Base-by-base conservation (phyloP, 1,140 invertebrate genomes). In the Drosophila erecta region DNA sequence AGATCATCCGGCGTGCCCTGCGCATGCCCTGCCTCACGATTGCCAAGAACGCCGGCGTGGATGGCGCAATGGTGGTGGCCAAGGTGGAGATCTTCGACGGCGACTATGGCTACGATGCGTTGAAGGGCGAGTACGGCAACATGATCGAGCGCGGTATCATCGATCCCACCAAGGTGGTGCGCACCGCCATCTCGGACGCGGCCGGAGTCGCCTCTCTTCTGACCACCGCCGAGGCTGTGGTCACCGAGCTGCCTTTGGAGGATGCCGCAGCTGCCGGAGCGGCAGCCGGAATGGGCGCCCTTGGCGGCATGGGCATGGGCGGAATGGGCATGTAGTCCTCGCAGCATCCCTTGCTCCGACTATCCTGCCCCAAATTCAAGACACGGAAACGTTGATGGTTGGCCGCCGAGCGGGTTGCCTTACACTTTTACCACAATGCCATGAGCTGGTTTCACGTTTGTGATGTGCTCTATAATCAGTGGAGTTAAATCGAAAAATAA, bases 111-210 rank as follows among this genome's bases (percentile, higher is more conserved):
- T 99, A 99, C 93, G 98, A 99, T 94, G 98, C 99, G 0, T 86
- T 99, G 17, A 98, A 97, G 74, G 96, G 97, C 90, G 96, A 98
- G 93, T 99, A 97, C 93, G 97, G 98, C 2, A 97, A 99, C 92
- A 97, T 99, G 96, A 97, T 99, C 81, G 96, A 98, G 81, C 96
- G 96, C 81, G 99, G 99, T 72, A 99, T 99, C 81, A 99, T 99
- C 92, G 99, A 99, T 93, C 99, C 99, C 8, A 99, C 99, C 3
- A 99, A 99, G 93, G 97, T 99, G 76, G 98, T 99, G 0, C 94
- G 98, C 85, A 99, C 98, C 51, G 98, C 98, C 1, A 93, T 99
- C n/a, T 97, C 98, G n/a, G 98, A 99, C 94, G 99, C 99, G 10
- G 96, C 98, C 62, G 98, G 99, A 56, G 98, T 99, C 20, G 98